Percentiles rank a stretch among this genome's conserved stretches.
Conservation (phyloP, 2,888 invertebrate species). For the Pyrrhia umbra region DNA sequence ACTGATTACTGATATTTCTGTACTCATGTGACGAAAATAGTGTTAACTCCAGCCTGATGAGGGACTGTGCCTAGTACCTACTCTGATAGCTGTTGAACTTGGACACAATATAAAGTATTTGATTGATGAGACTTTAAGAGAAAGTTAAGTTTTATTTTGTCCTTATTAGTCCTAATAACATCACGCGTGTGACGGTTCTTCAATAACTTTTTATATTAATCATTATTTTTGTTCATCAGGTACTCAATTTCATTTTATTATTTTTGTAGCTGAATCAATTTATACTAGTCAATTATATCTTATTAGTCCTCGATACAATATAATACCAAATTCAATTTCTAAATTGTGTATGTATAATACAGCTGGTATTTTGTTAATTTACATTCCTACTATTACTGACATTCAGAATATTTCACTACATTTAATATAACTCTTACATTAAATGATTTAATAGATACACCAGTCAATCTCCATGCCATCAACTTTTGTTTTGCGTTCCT, state of each 20-base stretch:
- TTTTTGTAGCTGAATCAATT: slow-evolving; percentile 28
- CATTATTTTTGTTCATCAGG: slow-evolving; percentile 11
- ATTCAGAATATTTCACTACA: slow-evolving; percentile 30
- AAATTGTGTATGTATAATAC: not conserved
- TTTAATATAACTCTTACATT: slow-evolving; percentile 27
- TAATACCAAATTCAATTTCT: not conserved
- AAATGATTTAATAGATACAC: slow-evolving; percentile 18
- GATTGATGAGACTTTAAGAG: not conserved
- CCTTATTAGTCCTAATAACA: not conserved
- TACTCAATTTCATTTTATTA: slow-evolving; percentile 14
- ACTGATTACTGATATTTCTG: not conserved
- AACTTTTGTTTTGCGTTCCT: slow-evolving; percentile 2
- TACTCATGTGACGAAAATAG: not conserved
- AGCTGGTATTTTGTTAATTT: not conserved
- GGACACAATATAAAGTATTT: not conserved
- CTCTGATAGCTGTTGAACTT: not conserved
- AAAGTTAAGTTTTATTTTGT: not conserved
- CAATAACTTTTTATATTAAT: slow-evolving; percentile 10
- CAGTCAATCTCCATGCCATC: slow-evolving; percentile 5
- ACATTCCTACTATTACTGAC: slow-evolving; percentile 30
- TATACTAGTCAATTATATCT: slow-evolving; percentile 41
- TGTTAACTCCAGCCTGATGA: not conserved
- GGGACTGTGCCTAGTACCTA: not conserved
- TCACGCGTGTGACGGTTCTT: not conserved
- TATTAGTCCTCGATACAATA: not conserved